Evolutionary conservation across 2,888 invertebrate species (phyloP), one percentile per base, ranked within the genome.

Genomic region (Meloe dianella): DNA sequence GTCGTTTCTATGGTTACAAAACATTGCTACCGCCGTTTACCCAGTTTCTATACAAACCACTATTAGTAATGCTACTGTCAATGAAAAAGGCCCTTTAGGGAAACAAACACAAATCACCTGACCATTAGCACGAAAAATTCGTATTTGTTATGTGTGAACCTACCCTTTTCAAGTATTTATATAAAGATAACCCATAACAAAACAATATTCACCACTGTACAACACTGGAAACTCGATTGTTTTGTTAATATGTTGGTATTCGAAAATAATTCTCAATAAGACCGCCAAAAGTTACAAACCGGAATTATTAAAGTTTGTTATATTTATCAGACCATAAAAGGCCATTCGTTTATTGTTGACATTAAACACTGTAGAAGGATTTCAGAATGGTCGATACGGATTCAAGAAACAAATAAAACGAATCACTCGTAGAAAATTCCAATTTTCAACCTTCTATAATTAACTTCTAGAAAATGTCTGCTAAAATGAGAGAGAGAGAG

Each of bases 1-100:
- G 38, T 35, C 64, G 67, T 67, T 64, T 30, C 67, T 57, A 67
- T 67, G 63, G 35, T 38, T 63, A 67, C 67, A 54, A 41, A 64
- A 24, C 57, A 64, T 29, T 64, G 41, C 41, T 60, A 60, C 20
- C 22, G 35, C 24, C 60, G 14, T 54, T 27, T 54, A 27, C 7
- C 24, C 54, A 1, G 54, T 9, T 54, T 14, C 7, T 24, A 14
- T 41, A 56, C 64, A 63, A 64, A 51, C 60, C 22, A 32, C 60
- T 10, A 20, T 22, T 41, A 41, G 38, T 60, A 60, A 32, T 60
- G 59, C 63, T 35, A 60, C 38, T 57, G 54, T 54, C 54, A 54
- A 54, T 54, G 54, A 27, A 27, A 14, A 14, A n/a, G 54, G n/a
- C 27, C 27, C 27, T 54, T 54, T 24, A 27, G 2, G 14, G n/a